phyloP scores from a whole-genome alignment of 2,113 vertebrate genomes.

The Atractosteus spatula region DNA sequence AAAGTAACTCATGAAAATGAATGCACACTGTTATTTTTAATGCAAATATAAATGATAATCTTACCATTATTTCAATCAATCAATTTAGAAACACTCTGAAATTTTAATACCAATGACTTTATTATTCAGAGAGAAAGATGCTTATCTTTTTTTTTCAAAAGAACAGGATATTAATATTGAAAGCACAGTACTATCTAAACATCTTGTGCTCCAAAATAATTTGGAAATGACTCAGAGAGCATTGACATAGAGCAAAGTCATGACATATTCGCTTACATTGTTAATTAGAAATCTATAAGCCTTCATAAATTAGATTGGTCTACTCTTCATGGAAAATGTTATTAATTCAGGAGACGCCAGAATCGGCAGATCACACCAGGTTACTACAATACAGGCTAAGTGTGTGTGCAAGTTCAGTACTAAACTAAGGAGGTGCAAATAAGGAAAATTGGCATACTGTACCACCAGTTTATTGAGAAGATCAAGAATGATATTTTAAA shows the following conservation, averaged over 20 bases:
- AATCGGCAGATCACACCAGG: no score
- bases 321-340: slow-evolving; percentile 38
- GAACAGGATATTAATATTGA: slow-evolving; percentile 26
- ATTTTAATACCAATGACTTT: slow-evolving; percentile 30
- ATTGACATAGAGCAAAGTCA: slow-evolving; percentile 47
- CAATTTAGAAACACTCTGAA: no score
- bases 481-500: no score
- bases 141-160: slow-evolving; percentile 47
- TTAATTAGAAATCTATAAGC: slow-evolving; percentile 45
- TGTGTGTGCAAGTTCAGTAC: no score
- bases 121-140: slow-evolving; percentile 47
- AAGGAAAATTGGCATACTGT: no score
- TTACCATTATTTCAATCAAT: no score
- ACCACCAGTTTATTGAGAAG: no score
- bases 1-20: no score
- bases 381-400: no score
- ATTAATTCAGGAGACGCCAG: slow-evolving; percentile 43
- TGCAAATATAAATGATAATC: no score
- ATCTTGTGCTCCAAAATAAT: slow-evolving; percentile 49
- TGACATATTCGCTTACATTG: slow-evolving; percentile 27
- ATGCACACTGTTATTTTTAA: no score
- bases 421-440: no score
- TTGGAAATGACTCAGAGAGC: slow-evolving; percentile 56
- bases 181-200: slow-evolving; percentile 61
- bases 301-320: slow-evolving; percentile 39